These are phyloP conservation scores for Idaea biselata DNA, from an alignment of 2,888 invertebrate genomes.

Conservation along the genomic window DNA sequence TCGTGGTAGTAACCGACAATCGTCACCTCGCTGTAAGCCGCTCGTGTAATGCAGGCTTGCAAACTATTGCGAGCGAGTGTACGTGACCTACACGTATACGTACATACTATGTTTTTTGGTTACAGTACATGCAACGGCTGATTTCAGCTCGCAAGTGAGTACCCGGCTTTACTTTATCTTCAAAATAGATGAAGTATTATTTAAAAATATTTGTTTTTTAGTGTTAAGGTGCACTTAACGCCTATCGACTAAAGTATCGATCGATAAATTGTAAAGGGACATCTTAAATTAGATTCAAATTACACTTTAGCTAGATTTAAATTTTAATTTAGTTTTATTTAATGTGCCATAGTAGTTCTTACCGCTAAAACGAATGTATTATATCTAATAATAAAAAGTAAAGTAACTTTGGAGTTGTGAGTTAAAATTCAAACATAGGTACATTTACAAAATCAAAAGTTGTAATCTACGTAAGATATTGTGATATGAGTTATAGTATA, in stretches of 20 bases:
- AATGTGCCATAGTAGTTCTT: conserved; percentile 68
- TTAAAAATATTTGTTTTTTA: neutral
- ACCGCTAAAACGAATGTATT: conserved; percentile 46
- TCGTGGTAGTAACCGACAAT: too few relatives aligned
- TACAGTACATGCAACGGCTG: too few relatives aligned
- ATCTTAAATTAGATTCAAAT: conserved; percentile 19
- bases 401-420: conserved; percentile 76
- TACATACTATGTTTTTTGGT: too few relatives aligned
- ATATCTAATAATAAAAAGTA: conserved; percentile 36
- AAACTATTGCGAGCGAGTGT: too few relatives aligned
- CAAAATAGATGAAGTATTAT: neutral
- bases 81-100: too few relatives aligned
- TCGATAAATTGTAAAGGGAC: neutral
- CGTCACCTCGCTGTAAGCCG: too few relatives aligned
- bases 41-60: too few relatives aligned
- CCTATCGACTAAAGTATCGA: neutral
- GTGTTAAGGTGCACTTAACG: neutral
- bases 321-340: conserved; percentile 52
- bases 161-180: conserved; percentile 11
- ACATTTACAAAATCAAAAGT: conserved; percentile 60
- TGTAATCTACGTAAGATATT: conserved; percentile 77
- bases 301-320: conserved; percentile 23
- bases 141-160: too few relatives aligned
- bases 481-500: conserved; percentile 74
- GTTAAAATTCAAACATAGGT: conserved; percentile 57